Base-by-base conservation (phyloP, 2,888 invertebrate genomes). In the Epinotia brunnichana region DNA sequence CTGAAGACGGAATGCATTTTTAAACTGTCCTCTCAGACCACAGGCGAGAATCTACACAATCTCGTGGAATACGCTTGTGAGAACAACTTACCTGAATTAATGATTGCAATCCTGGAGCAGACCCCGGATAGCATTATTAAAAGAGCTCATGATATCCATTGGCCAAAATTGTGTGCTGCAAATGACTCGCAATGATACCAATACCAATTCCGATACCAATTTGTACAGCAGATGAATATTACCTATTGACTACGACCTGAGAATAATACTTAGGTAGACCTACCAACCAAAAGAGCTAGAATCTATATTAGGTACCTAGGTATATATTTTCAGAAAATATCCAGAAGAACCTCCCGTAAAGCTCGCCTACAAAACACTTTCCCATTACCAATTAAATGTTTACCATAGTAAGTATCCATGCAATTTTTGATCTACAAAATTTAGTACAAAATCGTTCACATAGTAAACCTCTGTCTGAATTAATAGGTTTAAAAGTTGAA, bases 21-120 rank as follows among this genome's bases (percentile, higher is more conserved):
- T n/a, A 48, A 53, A 53, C 19, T 53, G 7, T 19, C 53, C 19
- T 53, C 19, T 11, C 53, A 19, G 1, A 17, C 19, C 3, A 53
- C 17, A 19, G 19, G 84, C 83, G 62, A 53, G 19, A 53, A 53
- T n/a, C 17, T 53, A 3, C 53, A 53, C 19, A 19, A 11, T 53
- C 53, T 53, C 9, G 53, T 53, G 53, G 53, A 53, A 53, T 53
- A 19, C 9, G 53, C 53, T 19, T 53, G 53, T 19, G 19, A 53
- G 11, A 17, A 53, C 53, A 53, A 53, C 53, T 53, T 53, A 11
- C 53, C 53, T 5, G 53, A 53, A n/a, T 19, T 53, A 19, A 53
- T 53, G 53, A 10, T 53, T 11, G 19, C 53, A 3, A 53, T 53
- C 10, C 19, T 53, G 10, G 53, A 53, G 19, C 53, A 53, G 19